Percentiles rank a stretch among this genome's conserved stretches.
phyloP scores from a whole-genome alignment of 2,113 vertebrate species.

The Alaudala cheleensis region DNA sequence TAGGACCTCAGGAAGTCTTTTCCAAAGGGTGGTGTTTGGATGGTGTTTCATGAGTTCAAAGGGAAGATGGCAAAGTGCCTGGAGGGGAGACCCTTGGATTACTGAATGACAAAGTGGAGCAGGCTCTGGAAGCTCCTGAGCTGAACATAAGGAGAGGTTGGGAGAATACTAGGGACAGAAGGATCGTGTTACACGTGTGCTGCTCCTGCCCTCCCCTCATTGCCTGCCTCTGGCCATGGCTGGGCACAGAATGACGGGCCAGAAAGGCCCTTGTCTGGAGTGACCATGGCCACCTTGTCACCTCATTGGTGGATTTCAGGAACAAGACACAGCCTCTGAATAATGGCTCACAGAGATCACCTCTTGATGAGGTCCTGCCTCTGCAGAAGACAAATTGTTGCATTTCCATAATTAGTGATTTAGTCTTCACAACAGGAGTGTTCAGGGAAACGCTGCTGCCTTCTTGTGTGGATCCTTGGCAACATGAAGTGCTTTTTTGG shows the following conservation, averaged over 20 bases:
- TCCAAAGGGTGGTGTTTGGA: background rate
- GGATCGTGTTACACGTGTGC: fast-evolving
- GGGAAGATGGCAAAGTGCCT: background rate
- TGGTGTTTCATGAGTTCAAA: background rate
- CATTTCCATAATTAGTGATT: background rate
- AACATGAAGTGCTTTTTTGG: background rate
- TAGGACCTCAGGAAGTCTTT: background rate
- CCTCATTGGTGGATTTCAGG: fast-evolving
- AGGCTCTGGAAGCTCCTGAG: background rate
- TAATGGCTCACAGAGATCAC: background rate
- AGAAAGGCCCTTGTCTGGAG: background rate
- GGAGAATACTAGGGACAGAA: background rate
- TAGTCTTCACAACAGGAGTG: background rate
- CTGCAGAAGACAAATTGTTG: background rate
- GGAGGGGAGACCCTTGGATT: background rate
- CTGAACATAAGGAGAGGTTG: fast-evolving
- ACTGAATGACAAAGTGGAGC: background rate
- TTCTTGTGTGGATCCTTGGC: background rate
- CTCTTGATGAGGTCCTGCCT: background rate
- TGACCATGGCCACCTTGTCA: fast-evolving
- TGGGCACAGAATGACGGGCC: background rate
- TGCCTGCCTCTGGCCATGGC: background rate
- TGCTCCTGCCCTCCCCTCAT: background rate
- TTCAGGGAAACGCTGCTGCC: background rate
- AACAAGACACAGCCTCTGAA: background rate